These are phyloP conservation scores for Bombus difficillimus DNA, from an alignment of 1,140 invertebrate genomes.

Conservation along the genomic window DNA sequence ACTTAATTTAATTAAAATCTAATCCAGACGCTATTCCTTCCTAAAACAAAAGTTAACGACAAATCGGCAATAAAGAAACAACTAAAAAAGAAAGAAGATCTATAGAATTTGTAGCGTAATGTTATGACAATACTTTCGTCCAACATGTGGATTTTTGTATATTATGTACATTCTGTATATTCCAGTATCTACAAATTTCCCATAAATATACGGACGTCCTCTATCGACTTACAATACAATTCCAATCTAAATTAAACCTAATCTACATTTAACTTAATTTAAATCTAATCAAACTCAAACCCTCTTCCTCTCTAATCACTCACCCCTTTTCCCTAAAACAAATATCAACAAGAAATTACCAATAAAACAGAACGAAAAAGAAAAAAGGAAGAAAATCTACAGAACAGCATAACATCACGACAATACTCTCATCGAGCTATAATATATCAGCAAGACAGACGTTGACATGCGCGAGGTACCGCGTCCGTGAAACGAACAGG, in stretches of 20 bases:
- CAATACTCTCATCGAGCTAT: not conserved
- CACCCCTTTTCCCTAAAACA: not conserved
- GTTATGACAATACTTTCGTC: no score
- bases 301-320: not conserved
- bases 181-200: no score
- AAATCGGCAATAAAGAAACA: no score
- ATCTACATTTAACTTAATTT: not conserved
- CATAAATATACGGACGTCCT: no score
- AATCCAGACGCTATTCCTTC: no score
- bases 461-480: slow-evolving; percentile 36
- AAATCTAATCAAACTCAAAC: not conserved
- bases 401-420: not conserved
- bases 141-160: no score
- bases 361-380: not conserved
- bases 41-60: no score
- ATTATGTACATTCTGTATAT: no score
- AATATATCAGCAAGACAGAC: not conserved
- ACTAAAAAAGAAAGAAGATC: no score
- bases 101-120: no score
- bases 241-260: not conserved
- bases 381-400: not conserved
- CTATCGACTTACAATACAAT: no score
- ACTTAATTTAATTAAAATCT: no score
- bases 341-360: not conserved
- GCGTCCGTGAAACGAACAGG: slow-evolving; percentile 44